phyloP scores from a whole-genome alignment of 2,888 invertebrate genomes.

The Sinodicranocentrus sp. region DNA sequence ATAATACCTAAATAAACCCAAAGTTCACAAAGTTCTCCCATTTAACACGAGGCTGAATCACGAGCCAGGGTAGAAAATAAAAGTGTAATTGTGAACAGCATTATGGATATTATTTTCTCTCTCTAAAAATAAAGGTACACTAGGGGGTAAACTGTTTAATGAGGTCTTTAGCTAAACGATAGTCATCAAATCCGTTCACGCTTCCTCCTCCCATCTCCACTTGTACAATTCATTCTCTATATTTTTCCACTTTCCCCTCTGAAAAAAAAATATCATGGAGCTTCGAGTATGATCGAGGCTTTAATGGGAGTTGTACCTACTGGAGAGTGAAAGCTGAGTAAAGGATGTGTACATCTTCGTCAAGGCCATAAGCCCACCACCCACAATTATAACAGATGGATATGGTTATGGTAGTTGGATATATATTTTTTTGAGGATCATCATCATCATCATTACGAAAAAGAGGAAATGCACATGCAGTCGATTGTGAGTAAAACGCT shows the following conservation, averaged over 20 bases:
- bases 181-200: slow-evolving; percentile 55
- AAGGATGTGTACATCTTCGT: not conserved
- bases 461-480: slow-evolving; percentile 10
- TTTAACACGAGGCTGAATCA: too few relatives aligned
- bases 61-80: not conserved
- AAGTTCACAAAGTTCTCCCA: too few relatives aligned
- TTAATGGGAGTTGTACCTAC: slow-evolving; percentile 11
- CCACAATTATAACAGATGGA: slow-evolving; percentile 27
- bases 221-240: not conserved
- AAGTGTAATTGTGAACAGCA: not conserved
- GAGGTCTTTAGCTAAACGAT: slow-evolving; percentile 67
- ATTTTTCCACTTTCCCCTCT: not conserved
- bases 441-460: slow-evolving; percentile 24
- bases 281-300: too few relatives aligned
- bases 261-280: too few relatives aligned
- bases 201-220: slow-evolving; percentile 20
- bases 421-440: slow-evolving; percentile 6
- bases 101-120: not conserved
- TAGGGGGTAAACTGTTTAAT: slow-evolving; percentile 57
- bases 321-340: slow-evolving; percentile 16
- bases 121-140: slow-evolving; percentile 16
- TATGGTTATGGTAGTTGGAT: slow-evolving; percentile 28
- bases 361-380: not conserved
- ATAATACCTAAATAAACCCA: too few relatives aligned
- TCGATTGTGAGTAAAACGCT: not conserved